These are phyloP conservation scores for Drosophila cyrtoloma DNA, from an alignment of 2,888 invertebrate genomes.

Conservation along the genomic window DNA sequence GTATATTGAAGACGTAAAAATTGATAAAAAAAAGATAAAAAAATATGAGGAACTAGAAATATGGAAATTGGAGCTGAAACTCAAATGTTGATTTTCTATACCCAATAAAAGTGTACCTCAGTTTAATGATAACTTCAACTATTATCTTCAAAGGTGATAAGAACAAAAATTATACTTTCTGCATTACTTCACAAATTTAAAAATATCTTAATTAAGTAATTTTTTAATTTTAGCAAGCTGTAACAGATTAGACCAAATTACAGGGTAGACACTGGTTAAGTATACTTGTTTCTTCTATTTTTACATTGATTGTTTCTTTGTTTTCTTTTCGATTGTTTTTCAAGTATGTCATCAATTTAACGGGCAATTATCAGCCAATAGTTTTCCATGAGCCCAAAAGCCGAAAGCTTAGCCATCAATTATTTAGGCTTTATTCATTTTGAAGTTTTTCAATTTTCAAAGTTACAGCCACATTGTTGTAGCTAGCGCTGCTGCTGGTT, in stretches of 20 bases:
- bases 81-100: not conserved
- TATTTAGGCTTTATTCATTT: conserved; percentile 29
- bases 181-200: not conserved
- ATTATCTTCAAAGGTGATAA: not conserved
- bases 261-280: conserved; percentile 7
- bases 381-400: conserved; percentile 44
- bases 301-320: not conserved
- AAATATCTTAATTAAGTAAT: not conserved
- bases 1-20: not conserved
- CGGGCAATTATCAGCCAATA: conserved; percentile 20
- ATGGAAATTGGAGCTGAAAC: not conserved
- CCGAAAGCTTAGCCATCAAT: conserved; percentile 27
- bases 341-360: conserved; percentile 44
- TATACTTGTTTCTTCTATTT: not conserved
- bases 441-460: conserved; percentile 30
- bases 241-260: not conserved
- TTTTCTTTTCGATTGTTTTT: conserved; percentile 3
- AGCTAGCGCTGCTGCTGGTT: conserved; percentile 13
- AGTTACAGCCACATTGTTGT: conserved; percentile 12
- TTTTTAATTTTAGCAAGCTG: too few species aligned
- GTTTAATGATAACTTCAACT: not conserved
- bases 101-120: not conserved
- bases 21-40: too few species aligned
- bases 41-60: not conserved
- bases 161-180: not conserved